Conservation (phyloP, 1,140 invertebrate genomes). For the Alviniconcha marisindica region DNA sequence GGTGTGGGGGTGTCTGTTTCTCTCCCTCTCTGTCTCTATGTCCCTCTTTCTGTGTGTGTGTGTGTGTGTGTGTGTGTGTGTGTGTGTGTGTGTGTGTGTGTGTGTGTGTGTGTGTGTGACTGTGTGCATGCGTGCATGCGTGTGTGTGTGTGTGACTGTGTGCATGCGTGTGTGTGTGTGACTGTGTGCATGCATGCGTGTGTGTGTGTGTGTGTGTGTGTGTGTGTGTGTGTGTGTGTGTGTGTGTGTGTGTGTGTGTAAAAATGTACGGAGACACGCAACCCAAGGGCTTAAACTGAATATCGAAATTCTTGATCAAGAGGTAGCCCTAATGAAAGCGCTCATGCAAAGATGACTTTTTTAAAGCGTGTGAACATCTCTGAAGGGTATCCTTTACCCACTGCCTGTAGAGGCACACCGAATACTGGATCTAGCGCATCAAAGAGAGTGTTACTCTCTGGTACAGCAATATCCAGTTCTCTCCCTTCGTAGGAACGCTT, state of each 20-base stretch:
- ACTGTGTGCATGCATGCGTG: background rate
- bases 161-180: constrained; percentile 18
- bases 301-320: too few species aligned
- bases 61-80: constrained; percentile 10
- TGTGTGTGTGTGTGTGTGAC: background rate
- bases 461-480: too few species aligned
- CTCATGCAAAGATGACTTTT: too few species aligned
- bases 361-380: too few species aligned
- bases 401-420: too few species aligned
- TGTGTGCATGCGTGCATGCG: background rate
- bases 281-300: too few species aligned
- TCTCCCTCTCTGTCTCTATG: background rate
- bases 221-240: background rate
- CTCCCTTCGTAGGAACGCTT: too few species aligned
- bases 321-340: too few species aligned
- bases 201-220: background rate
- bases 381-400: too few species aligned
- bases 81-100: background rate
- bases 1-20: background rate
- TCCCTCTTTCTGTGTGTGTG: background rate
- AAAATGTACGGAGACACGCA: background rate
- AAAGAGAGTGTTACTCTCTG: too few species aligned
- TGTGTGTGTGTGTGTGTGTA: background rate
- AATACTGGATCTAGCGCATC: too few species aligned
- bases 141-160: constrained; percentile 1